phyloP scores from a whole-genome alignment of 2,113 vertebrate species.

The Vidua chalybeata region DNA sequence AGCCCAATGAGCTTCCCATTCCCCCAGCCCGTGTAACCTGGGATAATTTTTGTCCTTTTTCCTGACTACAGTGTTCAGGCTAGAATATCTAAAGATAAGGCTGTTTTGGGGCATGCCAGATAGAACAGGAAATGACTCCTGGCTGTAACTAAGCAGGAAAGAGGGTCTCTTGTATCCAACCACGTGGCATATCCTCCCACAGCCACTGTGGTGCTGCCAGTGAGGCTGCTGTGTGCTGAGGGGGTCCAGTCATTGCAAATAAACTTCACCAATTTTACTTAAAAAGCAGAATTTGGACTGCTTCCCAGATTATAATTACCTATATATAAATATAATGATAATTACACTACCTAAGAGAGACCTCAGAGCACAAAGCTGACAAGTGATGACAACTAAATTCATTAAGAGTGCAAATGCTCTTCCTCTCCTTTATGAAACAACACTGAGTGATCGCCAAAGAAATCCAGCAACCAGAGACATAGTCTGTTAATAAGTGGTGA shows the following conservation, averaged over 20 bases:
- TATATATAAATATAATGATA: conserved; percentile 37
- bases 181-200: rapidly evolving
- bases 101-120: background rate
- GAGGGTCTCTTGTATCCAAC: background rate
- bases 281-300: conserved; percentile 26
- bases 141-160: background rate
- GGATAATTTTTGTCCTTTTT: background rate
- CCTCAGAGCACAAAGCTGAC: conserved; percentile 23
- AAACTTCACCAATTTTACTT: background rate
- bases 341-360: background rate
- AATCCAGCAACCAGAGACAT: background rate
- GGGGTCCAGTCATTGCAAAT: background rate
- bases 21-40: background rate
- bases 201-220: background rate
- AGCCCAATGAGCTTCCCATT: background rate
- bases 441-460: conserved; percentile 54
- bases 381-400: conserved; percentile 59
- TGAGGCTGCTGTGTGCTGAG: background rate
- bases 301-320: conserved; percentile 55
- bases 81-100: background rate
- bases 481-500: background rate
- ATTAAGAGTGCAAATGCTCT: conserved; percentile 17
- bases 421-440: conserved; percentile 50
- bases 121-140: background rate
- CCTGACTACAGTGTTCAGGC: background rate